Percentiles rank a stretch among this genome's conserved stretches.
Conservation (phyloP, 2,113 vertebrate genomes). For the Oxyruncus cristatus region DNA sequence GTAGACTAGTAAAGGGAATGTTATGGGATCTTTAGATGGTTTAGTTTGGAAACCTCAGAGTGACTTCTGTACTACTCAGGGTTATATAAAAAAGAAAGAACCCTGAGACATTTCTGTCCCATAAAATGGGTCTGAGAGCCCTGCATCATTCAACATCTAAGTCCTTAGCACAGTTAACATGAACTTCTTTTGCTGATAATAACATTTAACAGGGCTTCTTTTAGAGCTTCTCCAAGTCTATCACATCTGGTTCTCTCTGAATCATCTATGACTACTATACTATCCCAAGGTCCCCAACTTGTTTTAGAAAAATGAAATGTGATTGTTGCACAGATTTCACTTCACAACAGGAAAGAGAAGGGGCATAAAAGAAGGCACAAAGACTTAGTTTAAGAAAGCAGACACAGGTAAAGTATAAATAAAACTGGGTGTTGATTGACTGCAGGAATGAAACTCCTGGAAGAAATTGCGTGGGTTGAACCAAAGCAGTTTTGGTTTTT, state of each 20-base stretch:
- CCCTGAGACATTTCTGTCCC: neutral
- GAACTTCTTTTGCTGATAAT: neutral
- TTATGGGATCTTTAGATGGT: neutral
- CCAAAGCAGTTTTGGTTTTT: neutral
- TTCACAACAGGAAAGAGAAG: neutral
- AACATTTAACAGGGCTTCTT: neutral
- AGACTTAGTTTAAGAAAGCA: neutral
- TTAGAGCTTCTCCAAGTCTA: neutral
- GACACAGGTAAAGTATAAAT: neutral
- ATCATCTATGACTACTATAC: neutral
- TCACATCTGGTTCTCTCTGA: neutral
- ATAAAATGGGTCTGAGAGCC: neutral
- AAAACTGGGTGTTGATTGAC: neutral
- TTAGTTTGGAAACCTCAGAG: neutral
- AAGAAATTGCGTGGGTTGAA: neutral
- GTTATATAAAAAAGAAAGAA: neutral
- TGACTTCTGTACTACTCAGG: neutral
- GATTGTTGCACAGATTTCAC: neutral
- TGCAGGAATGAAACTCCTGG: neutral
- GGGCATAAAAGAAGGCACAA: neutral
- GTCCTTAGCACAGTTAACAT: neutral
- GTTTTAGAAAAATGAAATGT: slow-evolving; percentile 15
- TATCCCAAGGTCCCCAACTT: neutral
- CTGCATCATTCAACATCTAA: neutral
- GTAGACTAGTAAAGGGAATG: neutral